Evolutionary conservation across 2,113 vertebrate species (phyloP).

Genomic region (Brachyistius frenatus): DNA sequence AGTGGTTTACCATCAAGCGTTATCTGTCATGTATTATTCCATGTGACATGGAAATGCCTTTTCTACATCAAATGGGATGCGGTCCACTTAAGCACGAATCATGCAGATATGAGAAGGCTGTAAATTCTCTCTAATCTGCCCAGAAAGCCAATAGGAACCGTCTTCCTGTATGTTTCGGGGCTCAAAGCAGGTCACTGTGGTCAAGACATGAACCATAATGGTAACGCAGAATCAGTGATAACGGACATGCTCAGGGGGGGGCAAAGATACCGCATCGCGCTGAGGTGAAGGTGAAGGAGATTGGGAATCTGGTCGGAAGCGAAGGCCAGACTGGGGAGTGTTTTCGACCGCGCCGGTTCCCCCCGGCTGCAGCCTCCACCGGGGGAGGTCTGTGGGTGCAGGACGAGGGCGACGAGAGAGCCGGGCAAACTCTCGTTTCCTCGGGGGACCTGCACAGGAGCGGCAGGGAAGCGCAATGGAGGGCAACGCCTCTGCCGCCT

Average conservation of each 20-base stretch:
- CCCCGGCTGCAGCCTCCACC: no score
- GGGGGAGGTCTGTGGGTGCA: no score
- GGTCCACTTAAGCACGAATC: constrained; percentile 48
- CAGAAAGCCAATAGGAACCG: constrained; percentile 11
- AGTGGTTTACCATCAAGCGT: constrained; percentile 29
- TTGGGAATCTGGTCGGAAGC: no score
- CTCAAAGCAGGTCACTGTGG: constrained; percentile 63
- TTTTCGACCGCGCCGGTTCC: no score
- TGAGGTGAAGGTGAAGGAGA: no score
- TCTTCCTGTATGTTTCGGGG: constrained; percentile 41
- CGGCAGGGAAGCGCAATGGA: no score
- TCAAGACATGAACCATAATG: constrained; percentile 53
- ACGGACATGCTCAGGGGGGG: not conserved
- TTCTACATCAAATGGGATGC: constrained; percentile 49
- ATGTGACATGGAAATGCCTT: constrained; percentile 61
- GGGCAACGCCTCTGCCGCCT: no score
- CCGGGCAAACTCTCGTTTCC: no score
- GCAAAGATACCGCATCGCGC: no score
- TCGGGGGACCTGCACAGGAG: no score
- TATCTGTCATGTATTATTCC: constrained; percentile 69
- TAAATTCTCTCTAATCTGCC: not conserved
- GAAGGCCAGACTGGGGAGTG: no score
- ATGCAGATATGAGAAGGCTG: not conserved
- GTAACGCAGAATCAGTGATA: constrained; percentile 36
- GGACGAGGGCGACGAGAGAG: no score